Conservation (phyloP, 2,888 invertebrate genomes). For the Cheilosia soror region DNA sequence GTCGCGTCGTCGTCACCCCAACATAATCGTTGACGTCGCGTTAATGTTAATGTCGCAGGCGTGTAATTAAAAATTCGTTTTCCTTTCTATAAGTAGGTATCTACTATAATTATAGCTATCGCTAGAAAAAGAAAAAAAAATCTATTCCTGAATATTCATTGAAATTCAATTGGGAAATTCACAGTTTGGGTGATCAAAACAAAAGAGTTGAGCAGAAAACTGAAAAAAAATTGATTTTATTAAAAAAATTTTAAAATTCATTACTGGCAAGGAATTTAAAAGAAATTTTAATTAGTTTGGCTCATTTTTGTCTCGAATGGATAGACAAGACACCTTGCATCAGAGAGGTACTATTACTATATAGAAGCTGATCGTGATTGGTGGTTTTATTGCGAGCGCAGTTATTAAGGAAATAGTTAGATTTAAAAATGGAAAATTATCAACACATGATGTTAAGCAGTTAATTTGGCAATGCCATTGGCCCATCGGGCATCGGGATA, state of each 20-base stretch:
- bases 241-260: constrained; percentile 44
- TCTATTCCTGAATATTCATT: constrained; percentile 60
- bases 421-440: constrained; percentile 1
- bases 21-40: constrained; percentile 36
- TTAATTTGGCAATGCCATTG: constrained; percentile 34
- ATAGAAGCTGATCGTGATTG: constrained; percentile 48
- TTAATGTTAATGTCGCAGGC: constrained; percentile 67
- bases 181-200: constrained; percentile 29
- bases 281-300: constrained; percentile 66
- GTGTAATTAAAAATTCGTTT: constrained; percentile 72
- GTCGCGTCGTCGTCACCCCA: neutral
- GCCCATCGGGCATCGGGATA: too few species aligned
- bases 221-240: constrained; percentile 11
- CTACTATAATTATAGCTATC: neutral
- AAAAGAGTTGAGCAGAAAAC: constrained; percentile 54
- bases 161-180: constrained; percentile 41
- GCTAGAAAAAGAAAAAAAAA: constrained; percentile 26
- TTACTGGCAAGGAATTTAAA: constrained; percentile 31
- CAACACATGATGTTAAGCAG: constrained; percentile 31
- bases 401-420: constrained; percentile 37
- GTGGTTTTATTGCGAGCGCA: constrained; percentile 5
- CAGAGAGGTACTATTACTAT: neutral
- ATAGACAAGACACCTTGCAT: constrained; percentile 15
- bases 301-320: neutral
- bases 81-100: constrained; percentile 43